These are phyloP conservation scores for Leptodactylus fuscus DNA, from an alignment of 2,113 vertebrate genomes.

Conservation along the genomic window DNA sequence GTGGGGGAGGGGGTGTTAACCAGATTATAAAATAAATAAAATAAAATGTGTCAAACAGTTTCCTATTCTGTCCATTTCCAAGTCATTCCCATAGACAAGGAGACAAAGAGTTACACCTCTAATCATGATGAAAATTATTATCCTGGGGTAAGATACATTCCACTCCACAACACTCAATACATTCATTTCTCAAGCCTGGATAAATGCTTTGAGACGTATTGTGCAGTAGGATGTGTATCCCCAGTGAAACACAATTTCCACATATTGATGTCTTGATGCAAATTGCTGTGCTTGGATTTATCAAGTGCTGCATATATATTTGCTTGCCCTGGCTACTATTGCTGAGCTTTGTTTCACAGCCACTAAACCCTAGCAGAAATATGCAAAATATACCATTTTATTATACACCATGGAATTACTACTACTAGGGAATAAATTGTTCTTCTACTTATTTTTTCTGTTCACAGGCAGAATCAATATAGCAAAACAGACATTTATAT, in stretches of 20 bases:
- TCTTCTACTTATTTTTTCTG: not conserved
- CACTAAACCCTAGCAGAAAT: conserved; percentile 2
- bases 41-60: conserved; percentile 55
- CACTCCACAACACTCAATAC: conserved; percentile 39
- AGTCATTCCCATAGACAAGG: conserved; percentile 52
- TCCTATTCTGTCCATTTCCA: conserved; percentile 54
- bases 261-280: conserved; percentile 52
- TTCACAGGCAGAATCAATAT: too few species aligned
- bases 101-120: conserved; percentile 20
- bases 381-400: not conserved
- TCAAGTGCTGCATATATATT: conserved; percentile 32
- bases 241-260: conserved; percentile 50
- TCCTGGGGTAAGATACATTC: conserved; percentile 16
- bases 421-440: not conserved
- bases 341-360: not conserved
- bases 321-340: conserved; percentile 14
- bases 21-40: conserved; percentile 63
- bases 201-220: conserved; percentile 34
- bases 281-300: conserved; percentile 13
- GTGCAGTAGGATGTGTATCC: conserved; percentile 5
- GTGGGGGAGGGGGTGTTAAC: not conserved
- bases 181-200: conserved; percentile 15
- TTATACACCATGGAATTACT: not conserved
- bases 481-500: not conserved
- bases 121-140: conserved; percentile 36